Evolutionary conservation across 2,797 vertebrate genomes (phyloP).

Genomic region (Rhynchotus rufescens): DNA sequence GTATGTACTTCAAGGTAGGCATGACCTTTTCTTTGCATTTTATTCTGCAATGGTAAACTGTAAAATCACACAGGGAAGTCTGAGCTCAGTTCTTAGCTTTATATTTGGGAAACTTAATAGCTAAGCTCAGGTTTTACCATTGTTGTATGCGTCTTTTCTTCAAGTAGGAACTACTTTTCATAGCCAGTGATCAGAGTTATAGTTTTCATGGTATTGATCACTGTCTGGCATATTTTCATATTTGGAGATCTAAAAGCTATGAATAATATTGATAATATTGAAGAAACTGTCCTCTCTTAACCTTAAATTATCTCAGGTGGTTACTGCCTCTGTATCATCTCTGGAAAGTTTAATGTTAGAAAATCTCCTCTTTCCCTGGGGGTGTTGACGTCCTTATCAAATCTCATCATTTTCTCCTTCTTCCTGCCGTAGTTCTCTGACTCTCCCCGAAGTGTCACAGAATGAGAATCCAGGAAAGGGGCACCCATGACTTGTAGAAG

Average conservation of each 20-base stretch:
- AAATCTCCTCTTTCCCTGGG: neutral
- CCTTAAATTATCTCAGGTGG: neutral
- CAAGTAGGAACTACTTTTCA: neutral
- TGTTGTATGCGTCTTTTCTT: neutral
- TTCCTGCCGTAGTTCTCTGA: neutral
- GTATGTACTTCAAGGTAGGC: neutral
- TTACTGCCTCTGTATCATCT: neutral
- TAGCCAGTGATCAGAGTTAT: neutral
- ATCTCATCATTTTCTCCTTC: neutral
- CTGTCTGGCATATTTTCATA: fast-evolving
- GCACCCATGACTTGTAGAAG: too few species aligned
- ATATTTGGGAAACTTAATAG: neutral
- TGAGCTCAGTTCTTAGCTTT: neutral
- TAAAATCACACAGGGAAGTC: neutral
- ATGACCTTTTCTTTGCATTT: neutral
- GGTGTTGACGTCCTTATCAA: neutral
- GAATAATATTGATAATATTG: neutral
- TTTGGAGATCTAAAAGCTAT: neutral
- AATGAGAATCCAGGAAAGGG: neutral
- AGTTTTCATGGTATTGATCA: neutral
- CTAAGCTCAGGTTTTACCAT: neutral
- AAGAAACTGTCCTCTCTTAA: neutral
- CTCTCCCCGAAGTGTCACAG: fast-evolving
- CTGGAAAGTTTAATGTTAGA: neutral
- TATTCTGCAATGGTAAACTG: neutral